Conservation (phyloP, 2,113 vertebrate species). For the Zeus faber region DNA sequence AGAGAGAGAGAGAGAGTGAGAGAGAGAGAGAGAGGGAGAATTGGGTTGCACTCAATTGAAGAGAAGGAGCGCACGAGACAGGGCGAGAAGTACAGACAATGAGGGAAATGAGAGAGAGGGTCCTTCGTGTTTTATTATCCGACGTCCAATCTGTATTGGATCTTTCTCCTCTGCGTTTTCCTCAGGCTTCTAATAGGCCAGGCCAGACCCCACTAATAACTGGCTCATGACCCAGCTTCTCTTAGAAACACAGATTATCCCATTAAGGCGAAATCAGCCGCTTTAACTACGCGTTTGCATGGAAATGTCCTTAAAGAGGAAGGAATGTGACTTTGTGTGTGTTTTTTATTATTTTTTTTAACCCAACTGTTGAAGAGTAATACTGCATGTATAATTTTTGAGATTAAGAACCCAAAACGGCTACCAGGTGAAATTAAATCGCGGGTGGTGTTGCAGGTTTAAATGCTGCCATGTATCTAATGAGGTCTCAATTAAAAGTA, state of each 20-base stretch:
- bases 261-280: slow-evolving; percentile 28
- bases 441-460: too few relatives aligned
- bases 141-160: slow-evolving; percentile 21
- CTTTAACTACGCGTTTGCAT: slow-evolving; percentile 25
- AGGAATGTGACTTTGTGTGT: slow-evolving; percentile 10
- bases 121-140: slow-evolving; percentile 22
- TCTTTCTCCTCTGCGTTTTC: slow-evolving; percentile 28
- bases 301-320: slow-evolving; percentile 36
- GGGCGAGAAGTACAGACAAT: neutral
- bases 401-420: too few relatives aligned
- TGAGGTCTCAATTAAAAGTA: too few relatives aligned
- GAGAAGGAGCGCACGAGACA: neutral
- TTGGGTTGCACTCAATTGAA: too few relatives aligned
- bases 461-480: too few relatives aligned
- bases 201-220: slow-evolving; percentile 33
- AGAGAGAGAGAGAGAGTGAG: too few relatives aligned
- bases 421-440: too few relatives aligned
- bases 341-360: neutral
- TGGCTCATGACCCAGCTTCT: slow-evolving; percentile 46
- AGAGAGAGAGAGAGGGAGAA: too few relatives aligned
- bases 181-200: slow-evolving; percentile 31
- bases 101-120: neutral
- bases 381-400: too few relatives aligned
- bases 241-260: slow-evolving; percentile 31
- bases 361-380: too few relatives aligned